A percentile compares a stretch with the other conserved stretches of the same genome.
These are phyloP conservation scores for Bergia sp. DNA, from an alignment of 92 coral and sea anemone species.

Conservation along the genomic window DNA sequence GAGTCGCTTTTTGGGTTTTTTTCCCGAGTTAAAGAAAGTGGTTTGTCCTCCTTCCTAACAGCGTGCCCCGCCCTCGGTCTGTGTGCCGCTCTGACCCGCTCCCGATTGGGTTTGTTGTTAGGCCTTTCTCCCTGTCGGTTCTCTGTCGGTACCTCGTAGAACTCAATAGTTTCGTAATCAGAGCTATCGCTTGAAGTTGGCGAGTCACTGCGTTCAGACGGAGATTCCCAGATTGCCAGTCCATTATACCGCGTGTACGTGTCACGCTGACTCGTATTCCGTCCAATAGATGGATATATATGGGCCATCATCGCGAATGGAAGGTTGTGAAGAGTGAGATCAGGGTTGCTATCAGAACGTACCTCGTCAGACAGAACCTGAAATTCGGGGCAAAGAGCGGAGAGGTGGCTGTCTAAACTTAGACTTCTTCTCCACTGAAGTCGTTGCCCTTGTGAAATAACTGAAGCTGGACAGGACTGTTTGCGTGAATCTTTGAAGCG, in stretches of 20 bases:
- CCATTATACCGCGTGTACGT: background rate
- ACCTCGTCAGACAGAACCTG: background rate
- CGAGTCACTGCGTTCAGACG: background rate
- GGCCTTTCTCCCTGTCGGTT: background rate
- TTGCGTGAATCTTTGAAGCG: background rate
- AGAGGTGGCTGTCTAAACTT: constrained; percentile 12
- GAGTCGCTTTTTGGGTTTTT: background rate
- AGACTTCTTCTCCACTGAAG: constrained; percentile 3
- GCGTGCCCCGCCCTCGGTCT: background rate
- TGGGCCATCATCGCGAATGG: background rate
- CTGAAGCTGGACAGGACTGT: background rate
- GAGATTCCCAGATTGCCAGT: background rate
- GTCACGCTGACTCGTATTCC: background rate
- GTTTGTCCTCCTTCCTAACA: background rate
- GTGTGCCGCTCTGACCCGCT: background rate
- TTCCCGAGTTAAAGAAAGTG: background rate
- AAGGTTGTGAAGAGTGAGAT: background rate
- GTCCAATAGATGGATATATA: background rate
- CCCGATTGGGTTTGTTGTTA: background rate
- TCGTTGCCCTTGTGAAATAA: background rate
- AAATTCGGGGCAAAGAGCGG: background rate
- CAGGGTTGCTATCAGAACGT: background rate
- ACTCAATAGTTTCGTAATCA: background rate
- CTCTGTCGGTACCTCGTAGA: background rate
- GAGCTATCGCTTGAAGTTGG: background rate